A percentile compares a stretch with the other conserved stretches of the same genome.
Conservation (phyloP, 2,797 vertebrate species). For the Dipus sagitta region DNA sequence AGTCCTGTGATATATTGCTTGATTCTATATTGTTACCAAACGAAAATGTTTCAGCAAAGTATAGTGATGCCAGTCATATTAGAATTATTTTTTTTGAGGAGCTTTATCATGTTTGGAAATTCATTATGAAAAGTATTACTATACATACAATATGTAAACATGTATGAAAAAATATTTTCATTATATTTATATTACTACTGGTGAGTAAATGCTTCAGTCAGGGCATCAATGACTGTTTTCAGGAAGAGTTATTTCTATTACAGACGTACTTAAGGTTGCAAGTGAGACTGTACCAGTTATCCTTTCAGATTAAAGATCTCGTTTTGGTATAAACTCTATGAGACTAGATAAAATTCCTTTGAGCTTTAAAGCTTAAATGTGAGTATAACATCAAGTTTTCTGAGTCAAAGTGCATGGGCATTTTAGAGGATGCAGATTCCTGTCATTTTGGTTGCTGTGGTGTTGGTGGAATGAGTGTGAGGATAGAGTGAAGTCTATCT, state of each 20-base stretch:
- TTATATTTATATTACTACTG: too few relatives aligned
- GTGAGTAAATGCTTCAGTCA: not conserved
- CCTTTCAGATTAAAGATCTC: not conserved
- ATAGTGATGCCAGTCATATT: not conserved
- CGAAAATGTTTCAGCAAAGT: not conserved
- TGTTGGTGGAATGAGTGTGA: rapidly evolving
- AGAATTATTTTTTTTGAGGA: not conserved
- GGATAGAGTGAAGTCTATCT: not conserved
- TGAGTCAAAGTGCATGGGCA: not conserved
- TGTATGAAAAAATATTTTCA: too few relatives aligned
- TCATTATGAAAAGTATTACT: not conserved
- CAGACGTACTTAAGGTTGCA: not conserved
- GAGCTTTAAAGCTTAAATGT: not conserved
- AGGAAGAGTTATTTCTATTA: not conserved
- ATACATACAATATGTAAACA: not conserved
- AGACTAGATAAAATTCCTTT: not conserved
- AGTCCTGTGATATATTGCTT: not conserved
- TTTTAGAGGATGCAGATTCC: not conserved
- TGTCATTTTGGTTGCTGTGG: not conserved
- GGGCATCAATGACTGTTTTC: not conserved
- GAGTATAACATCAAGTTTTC: not conserved
- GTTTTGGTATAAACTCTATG: not conserved
- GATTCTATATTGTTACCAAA: not conserved
- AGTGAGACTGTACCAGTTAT: not conserved
- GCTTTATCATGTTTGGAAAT: too few relatives aligned